Evolutionary conservation across 2,797 vertebrate genomes (phyloP).

Genomic region (Amblyopsis hoosieri): DNA sequence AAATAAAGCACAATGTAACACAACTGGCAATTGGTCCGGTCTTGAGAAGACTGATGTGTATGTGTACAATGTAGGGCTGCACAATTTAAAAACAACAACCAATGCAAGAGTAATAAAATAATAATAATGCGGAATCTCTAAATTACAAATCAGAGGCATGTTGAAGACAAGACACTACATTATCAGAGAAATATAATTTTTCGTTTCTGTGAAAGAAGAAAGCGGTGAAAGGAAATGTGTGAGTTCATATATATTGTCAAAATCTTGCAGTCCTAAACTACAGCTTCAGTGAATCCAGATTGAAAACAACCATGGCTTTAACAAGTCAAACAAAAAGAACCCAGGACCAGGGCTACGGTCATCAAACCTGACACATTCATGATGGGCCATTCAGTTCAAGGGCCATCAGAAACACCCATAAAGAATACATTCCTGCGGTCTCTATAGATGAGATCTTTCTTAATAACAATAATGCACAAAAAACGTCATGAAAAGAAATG

Average conservation of each 20-base stretch:
- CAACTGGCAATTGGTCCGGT: background rate
- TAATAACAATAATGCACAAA: constrained; percentile 12
- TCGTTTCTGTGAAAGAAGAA: no score
- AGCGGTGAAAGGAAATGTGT: background rate
- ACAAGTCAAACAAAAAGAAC: background rate
- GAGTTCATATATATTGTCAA: background rate
- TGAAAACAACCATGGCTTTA: constrained; percentile 3
- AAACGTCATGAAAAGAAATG: constrained; percentile 11
- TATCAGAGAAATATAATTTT: no score
- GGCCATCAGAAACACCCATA: constrained; percentile 1
- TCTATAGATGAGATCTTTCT: constrained; percentile 6
- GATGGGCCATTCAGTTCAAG: background rate
- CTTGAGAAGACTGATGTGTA: background rate
- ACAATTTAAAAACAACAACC: background rate
- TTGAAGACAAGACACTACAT: no score
- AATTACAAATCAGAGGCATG: no score
- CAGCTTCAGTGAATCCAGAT: constrained; percentile 8
- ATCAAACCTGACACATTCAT: constrained; percentile 4
- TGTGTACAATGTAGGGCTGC: background rate
- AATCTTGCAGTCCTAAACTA: background rate
- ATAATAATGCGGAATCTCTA: no score
- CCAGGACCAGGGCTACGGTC: background rate
- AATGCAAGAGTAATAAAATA: no score
- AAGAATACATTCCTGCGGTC: background rate
- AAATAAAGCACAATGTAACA: background rate